Base-by-base conservation (phyloP, 1,140 invertebrate genomes). In the Aphelenchoides fujianensis region DNA sequence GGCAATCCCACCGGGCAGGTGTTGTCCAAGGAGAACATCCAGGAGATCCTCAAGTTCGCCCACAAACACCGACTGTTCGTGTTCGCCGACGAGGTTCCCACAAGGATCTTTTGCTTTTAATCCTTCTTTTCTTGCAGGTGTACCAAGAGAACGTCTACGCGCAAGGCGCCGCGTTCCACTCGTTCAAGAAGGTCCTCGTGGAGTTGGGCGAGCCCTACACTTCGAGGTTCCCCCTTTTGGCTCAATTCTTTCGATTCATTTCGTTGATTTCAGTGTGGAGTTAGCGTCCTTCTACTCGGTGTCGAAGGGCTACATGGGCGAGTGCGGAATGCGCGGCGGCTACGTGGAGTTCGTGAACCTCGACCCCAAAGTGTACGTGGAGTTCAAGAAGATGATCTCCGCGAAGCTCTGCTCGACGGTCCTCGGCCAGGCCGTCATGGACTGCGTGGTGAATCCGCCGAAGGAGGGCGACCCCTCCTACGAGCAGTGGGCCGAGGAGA, bases 1-100 rank as follows among this genome's bases (percentile, higher is more conserved):
- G 96, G 96, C 36, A 98, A 98, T 86, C 95, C 95, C 2, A 98
- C 96, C 16, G 95, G 94, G 59, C 90, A 93, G 87, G 95, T 98
- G 3, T 86, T 98, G 3, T 89, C 91, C 0, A 88, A 89, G 70
- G 84, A 91, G 62, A 98, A 98, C 85, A 97, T 98, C 77, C 89
- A 93, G 83, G 88, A 91, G 61, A 90, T 98, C 62, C 92, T 98
- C 55, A 91, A 91, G 82, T 98, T 98, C 85, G 95, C 95, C 0
- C 87, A 95, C 64, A 89, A 91, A 76, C 89, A 94, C 79, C 89
- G 90, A 32, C 85, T 98, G 2, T 91, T 96, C 81, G 83, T 99
- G 2, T 86, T 99, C 77, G 95, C 95, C 53, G 96, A 98, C 87
- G 96, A 98, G 86, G 94, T 84, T 12, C 69, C 61, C 30, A 16